Base-by-base conservation (phyloP, 2,888 invertebrate species). In the Sussaba pulchella region DNA sequence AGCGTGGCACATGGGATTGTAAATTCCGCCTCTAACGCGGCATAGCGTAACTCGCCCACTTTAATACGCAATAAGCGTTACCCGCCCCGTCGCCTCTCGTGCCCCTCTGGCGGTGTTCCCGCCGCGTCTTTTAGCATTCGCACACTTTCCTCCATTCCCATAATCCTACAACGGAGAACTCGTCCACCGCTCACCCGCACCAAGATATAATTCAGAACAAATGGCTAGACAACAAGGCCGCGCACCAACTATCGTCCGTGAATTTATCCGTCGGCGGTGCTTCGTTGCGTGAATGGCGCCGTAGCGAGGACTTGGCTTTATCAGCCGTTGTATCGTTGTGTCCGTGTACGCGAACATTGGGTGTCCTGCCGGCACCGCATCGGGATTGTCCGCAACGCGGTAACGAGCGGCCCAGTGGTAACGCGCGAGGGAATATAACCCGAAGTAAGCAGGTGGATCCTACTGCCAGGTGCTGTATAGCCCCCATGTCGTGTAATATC, bases 11-110 rank as follows among this genome's bases (percentile, higher is more conserved):
- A 63, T 52, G 76, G 41, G 54, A 70, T 74, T 72, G 77, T 85
- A 84, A 85, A 85, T 83, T 84, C 80, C 78, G 82, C 73, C 76
- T 78, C 77, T 82, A 84, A 85, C 82, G 78, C 67, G 66, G 72
- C 74, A 70, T 82, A 79, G 84, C 86, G 81, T 86, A 85, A 86
- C 85, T 88, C 82, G 75, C 76, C 86, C 77, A 86, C 85, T 89
- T 87, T 87, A 87, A 88, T 88, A 87, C 84, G 83, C 85, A 86
- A 88, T 85, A 86, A 85, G 82, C 81, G 76, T 71, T 81, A 69
- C 66, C 59, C 70, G 69, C 59, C 70, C 45, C 21, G 54, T 59
- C 52, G 47, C 63, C 59, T 69, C 73, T 69, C 67, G 10, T 67
- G 26, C 24, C 71, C 70, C 66, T 57, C 26, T 70, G 59, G 70